phyloP scores from a whole-genome alignment of 2,797 vertebrate genomes.

The Arremon brunneinucha region DNA sequence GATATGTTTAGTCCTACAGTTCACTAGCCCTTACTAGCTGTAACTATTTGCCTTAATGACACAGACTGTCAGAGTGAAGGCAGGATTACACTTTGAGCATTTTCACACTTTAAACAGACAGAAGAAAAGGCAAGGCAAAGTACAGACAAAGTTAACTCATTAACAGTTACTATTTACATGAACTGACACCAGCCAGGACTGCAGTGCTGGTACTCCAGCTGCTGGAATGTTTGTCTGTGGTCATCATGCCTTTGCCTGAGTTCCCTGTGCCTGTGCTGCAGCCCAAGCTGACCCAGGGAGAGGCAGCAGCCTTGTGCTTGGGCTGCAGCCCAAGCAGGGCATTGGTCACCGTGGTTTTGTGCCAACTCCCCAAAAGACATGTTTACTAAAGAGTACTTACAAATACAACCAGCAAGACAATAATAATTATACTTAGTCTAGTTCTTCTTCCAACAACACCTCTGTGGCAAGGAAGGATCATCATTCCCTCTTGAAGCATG shows the following conservation, averaged over 20 bases:
- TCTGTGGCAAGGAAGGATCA: neutral
- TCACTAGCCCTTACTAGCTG: neutral
- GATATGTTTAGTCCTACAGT: neutral
- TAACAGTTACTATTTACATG: neutral
- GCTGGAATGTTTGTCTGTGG: accelerated
- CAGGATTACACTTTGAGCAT: neutral
- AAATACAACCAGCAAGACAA: neutral
- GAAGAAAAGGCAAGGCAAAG: neutral
- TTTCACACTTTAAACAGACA: neutral
- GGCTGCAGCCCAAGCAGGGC: neutral
- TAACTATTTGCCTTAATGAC: neutral
- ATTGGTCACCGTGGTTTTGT: neutral
- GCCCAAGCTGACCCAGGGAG: neutral
- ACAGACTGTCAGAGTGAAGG: neutral
- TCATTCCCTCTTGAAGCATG: neutral
- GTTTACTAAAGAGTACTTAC: neutral
- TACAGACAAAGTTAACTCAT: neutral
- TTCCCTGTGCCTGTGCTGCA: neutral
- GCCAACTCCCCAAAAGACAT: neutral
- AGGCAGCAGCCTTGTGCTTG: neutral
- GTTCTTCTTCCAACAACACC: neutral
- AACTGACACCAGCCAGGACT: neutral
- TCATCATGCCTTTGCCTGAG: neutral
- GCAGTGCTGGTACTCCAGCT: neutral
- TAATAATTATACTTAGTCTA: neutral